Evolutionary conservation across 92 coral and sea anemone genomes (phyloP).

Genomic region (Porites lobata): DNA sequence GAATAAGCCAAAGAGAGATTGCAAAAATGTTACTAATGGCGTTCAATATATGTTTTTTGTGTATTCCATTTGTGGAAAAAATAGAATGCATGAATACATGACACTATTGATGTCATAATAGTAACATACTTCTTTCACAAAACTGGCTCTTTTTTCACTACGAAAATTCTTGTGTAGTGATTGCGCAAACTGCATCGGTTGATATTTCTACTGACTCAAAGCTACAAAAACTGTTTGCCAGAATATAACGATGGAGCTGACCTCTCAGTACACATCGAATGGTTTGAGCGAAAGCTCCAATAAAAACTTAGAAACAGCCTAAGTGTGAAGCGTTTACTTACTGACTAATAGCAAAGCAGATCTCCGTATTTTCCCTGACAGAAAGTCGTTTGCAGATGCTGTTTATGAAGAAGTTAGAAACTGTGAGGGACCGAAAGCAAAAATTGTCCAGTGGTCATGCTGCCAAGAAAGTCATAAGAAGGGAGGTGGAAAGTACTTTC

Average conservation of each 20-base stretch:
- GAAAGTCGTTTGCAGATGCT: constrained; percentile 18
- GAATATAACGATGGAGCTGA: background rate
- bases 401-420: constrained; percentile 32
- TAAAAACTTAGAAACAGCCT: no score
- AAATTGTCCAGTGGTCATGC: constrained; percentile 6
- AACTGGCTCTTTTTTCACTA: no score
- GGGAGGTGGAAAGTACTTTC: background rate
- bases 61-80: background rate
- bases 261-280: constrained; percentile 25
- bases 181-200: no score
- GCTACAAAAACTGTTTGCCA: background rate
- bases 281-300: background rate
- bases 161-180: background rate
- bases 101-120: no score
- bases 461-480: constrained; percentile 19
- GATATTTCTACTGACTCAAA: no score
- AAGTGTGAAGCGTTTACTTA: constrained; percentile 21
- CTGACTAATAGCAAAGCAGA: constrained; percentile 38
- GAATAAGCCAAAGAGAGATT: no score
- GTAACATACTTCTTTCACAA: no score
- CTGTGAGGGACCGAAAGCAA: constrained; percentile 6
- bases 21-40: no score
- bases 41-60: no score
- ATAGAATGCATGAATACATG: background rate
- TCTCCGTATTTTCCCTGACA: constrained; percentile 27